Conservation (phyloP, 35 echinoderm and acorn worm species). For the Ophiothrix spiculata region DNA sequence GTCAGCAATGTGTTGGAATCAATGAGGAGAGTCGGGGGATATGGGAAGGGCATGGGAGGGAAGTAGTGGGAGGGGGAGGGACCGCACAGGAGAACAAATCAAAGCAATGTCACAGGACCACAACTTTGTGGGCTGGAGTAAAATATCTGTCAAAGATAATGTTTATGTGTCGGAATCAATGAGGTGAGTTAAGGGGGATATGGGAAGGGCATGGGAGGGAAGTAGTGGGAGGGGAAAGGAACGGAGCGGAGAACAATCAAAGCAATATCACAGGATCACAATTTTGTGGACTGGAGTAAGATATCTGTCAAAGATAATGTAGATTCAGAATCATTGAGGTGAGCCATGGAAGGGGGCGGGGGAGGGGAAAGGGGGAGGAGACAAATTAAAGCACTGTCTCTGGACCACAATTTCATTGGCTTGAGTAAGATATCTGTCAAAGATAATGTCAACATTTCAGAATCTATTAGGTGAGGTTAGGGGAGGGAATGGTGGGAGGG, state of each 20-base stretch:
- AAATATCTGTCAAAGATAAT: conserved; percentile 92
- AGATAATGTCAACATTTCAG: conserved; percentile 75
- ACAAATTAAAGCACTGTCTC: conserved; percentile 65
- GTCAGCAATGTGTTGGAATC: conserved; percentile 73
- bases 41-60: too few species aligned
- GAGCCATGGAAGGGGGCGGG: too few species aligned
- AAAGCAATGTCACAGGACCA: conserved; percentile 55
- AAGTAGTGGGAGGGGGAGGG: too few species aligned
- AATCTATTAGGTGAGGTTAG: conserved; percentile 96
- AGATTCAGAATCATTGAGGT: conserved; percentile 83
- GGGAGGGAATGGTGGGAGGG: too few species aligned
- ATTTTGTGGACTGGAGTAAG: conserved; percentile 86
- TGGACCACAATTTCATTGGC: conserved; percentile 72
- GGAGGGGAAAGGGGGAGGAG: too few species aligned
- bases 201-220: too few species aligned
- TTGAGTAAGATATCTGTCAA: conserved; percentile 96
- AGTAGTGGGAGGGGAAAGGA: too few species aligned
- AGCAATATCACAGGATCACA: conserved; percentile 46
- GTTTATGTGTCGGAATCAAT: conserved; percentile 77
- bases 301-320: conserved; percentile 90
- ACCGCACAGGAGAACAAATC: conserved; percentile 82
- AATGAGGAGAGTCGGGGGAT: conserved; percentile 99
- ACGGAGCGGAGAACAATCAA: too few species aligned
- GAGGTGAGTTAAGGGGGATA: too few species aligned
- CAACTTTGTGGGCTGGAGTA: conserved; percentile 86